Evolutionary conservation across 1,140 invertebrate genomes (phyloP).

Genomic region (Ceratosolen solmsi): DNA sequence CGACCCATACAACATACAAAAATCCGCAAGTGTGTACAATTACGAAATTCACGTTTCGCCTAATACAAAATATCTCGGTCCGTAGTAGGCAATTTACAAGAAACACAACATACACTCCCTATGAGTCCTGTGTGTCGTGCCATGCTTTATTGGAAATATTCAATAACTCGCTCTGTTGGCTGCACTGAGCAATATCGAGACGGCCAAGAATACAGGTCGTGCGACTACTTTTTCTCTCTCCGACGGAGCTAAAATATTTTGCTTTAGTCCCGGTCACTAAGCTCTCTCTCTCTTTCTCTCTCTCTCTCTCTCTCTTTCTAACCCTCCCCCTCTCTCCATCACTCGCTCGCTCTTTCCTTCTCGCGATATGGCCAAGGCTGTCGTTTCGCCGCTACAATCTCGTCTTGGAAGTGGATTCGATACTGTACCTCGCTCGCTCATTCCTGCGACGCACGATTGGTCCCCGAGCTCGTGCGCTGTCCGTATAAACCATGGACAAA

Average conservation of each 20-base stretch:
- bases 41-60: conserved; percentile 28
- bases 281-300: not conserved
- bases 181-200: conserved; percentile 46
- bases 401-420: conserved; percentile 64
- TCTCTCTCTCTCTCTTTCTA: not conserved
- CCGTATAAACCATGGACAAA: conserved; percentile 24
- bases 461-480: conserved; percentile 31
- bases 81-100: conserved; percentile 40
- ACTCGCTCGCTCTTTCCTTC: not conserved
- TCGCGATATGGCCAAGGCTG: conserved; percentile 20
- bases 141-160: conserved; percentile 51
- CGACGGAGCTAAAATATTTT: conserved; percentile 17
- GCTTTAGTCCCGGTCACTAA: conserved; percentile 10
- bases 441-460: conserved; percentile 63
- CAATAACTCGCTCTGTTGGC: conserved; percentile 37
- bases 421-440: conserved; percentile 60
- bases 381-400: conserved; percentile 58
- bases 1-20: not conserved
- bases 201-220: conserved; percentile 12
- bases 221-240: conserved; percentile 13
- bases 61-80: conserved; percentile 46
- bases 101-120: not conserved
- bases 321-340: not conserved
- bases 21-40: conserved; percentile 3
- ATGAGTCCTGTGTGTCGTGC: conserved; percentile 2